Evolutionary conservation across 2,888 invertebrate genomes (phyloP).

Genomic region (Agrotis exclamationis): DNA sequence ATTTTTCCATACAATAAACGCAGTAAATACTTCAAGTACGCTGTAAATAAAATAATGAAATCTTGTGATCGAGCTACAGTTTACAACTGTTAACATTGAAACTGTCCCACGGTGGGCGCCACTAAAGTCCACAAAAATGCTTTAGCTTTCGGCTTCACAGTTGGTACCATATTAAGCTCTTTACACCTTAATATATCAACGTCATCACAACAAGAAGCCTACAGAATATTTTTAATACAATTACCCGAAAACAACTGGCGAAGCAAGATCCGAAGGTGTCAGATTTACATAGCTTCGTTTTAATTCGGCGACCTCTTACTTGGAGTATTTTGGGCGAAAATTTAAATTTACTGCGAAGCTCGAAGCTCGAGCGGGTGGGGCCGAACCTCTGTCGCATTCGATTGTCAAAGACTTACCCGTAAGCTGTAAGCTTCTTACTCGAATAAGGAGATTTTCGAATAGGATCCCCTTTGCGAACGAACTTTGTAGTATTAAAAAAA

Average conservation of each 20-base stretch:
- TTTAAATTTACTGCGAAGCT: constrained; percentile 69
- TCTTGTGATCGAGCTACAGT: no score
- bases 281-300: constrained; percentile 64
- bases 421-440: constrained; percentile 85
- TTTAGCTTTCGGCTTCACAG: no score
- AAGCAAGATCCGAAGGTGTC: constrained; percentile 54
- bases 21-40: no score
- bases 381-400: constrained; percentile 82
- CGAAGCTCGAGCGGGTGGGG: constrained; percentile 61
- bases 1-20: no score
- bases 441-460: constrained; percentile 86
- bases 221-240: constrained; percentile 56
- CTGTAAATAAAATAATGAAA: no score
- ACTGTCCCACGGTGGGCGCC: no score
- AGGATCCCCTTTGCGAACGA: constrained; percentile 76
- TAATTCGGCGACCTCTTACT: constrained; percentile 60
- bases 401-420: constrained; percentile 87
- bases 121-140: no score
- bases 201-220: constrained; percentile 26
- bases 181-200: background rate
- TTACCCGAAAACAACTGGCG: constrained; percentile 55
- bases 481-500: constrained; percentile 84
- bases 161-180: no score
- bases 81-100: no score
- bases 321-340: constrained; percentile 59